Evolutionary conservation across 2,113 vertebrate species (phyloP).

Genomic region (Lethenteron camtschaticum): DNA sequence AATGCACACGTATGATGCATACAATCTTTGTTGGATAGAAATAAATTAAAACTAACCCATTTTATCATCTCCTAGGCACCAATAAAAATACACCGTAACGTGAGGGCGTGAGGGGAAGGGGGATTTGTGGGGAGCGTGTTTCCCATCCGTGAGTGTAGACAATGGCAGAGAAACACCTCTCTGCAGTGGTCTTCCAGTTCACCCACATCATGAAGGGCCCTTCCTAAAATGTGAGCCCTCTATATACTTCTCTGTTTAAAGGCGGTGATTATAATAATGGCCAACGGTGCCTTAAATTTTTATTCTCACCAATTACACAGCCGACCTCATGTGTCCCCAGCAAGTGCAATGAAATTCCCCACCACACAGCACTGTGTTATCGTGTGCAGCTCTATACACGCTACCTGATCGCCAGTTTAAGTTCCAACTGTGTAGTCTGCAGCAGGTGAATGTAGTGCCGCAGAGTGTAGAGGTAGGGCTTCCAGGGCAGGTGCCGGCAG

Average conservation of each 20-base stretch:
- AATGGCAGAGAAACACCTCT: too few relatives aligned
- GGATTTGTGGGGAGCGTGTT: too few relatives aligned
- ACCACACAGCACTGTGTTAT: not conserved
- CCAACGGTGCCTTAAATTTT: not conserved
- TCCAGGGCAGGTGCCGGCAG: constrained; percentile 60
- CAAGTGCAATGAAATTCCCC: not conserved
- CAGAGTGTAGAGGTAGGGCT: constrained; percentile 64
- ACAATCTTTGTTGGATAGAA: too few relatives aligned
- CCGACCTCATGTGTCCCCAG: not conserved
- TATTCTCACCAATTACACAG: not conserved
- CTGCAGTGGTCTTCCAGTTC: too few relatives aligned
- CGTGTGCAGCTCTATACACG: too few relatives aligned
- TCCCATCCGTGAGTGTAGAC: too few relatives aligned
- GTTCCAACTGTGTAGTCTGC: constrained; percentile 40
- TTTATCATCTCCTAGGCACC: too few relatives aligned
- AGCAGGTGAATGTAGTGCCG: constrained; percentile 70
- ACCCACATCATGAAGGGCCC: too few relatives aligned
- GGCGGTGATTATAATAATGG: not conserved
- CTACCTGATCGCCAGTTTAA: constrained; percentile 69
- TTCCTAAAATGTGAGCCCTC: too few relatives aligned
- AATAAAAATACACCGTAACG: too few relatives aligned
- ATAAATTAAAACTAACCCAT: too few relatives aligned
- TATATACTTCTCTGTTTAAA: not conserved
- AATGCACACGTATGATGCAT: constrained; percentile 3
- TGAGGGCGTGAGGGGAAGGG: too few relatives aligned